Base-by-base conservation (phyloP, 1,140 invertebrate species). In the Plutomurus gul region DNA sequence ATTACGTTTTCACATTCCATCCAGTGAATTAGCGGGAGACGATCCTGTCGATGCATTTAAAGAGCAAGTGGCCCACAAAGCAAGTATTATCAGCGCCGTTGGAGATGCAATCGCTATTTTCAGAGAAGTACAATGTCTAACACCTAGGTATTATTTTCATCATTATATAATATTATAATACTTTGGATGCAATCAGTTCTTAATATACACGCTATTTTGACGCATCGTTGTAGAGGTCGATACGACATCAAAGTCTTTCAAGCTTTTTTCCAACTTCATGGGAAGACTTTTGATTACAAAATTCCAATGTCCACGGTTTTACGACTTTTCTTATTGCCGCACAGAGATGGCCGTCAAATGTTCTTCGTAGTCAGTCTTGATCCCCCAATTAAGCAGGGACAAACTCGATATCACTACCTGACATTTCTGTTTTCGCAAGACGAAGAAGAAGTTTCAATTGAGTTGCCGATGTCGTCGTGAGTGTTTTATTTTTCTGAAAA, bases 281-380 rank as follows among this genome's bases (percentile, higher is more conserved):
- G 98, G 87, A 99, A 99, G 91, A 99, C 98, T 0, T 99, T 99
- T 87, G 98, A 99, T 88, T 99, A 99, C 88, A 99, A 99, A 88
- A 99, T 99, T 84, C 96, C 97, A 0, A 95, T 97, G 90, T 95
- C 95, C 1, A 98, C 96, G 0, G 96, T 99, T 13, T 88, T 98
- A 8, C 91, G 98, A 25, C 86, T 99, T 7, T 99, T 99, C 85
- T 88, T 99, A 25, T 88, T 99, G 60, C 98, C 97, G 0, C 97
- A 99, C 85, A 98, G 97, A 86, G 98, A 99, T 88, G 93, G 92
- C n/a, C 88, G 98, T 7, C 97, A 99, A 87, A 97, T 97, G 90
- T 99, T 96, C 87, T 99, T 99, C 88, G 97, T 99, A n/a, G 88
- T 94, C 13, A 97, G 96, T 82, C 89, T 99, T 82, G 97, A 99